Evolutionary conservation across 2,797 vertebrate species (phyloP), one percentile per base, ranked within the genome.

Genomic region (Amniataba percoides): DNA sequence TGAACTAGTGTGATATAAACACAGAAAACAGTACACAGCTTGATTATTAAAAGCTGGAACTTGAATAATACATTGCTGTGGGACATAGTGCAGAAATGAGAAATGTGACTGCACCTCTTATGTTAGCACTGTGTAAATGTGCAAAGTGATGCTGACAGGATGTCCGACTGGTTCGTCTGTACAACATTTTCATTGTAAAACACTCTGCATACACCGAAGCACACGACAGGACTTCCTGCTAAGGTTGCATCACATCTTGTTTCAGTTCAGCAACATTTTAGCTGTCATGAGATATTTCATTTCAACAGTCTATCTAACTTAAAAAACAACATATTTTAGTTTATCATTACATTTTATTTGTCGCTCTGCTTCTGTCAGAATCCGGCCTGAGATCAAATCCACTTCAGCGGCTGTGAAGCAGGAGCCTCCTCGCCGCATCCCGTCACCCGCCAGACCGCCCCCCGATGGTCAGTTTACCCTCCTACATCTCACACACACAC

Each of bases 401-500:
- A 46, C 84, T 18, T n/a, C 83, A 1, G 66, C 81, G 0, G n/a
- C 83, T 8, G 71, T 86, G 36, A 93, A 64, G 81, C 91, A 84
- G 77, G 88, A 93, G 14, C 46, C 87, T 27, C 67, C 77, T 27
- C 86, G 63, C 48, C 86, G 73, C 10, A 68, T 25, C 36, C 62
- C 83, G 0, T 78, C 94, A 0, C 91, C 93, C 18, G 3, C 13
- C 60, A 85, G 84, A 85, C 87, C 90, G 0, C 87, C 90, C 36
- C 77, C 92, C 39, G 91, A 93, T 48, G 93, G 95, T 96, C 48
- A 64, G 93, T 81, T 55, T 21, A 5, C 36, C 66, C 27, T 45
- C 45, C 31, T 13, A 7, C 40, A 0, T 62, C 43, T 19, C 43
- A 43, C 40, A 1, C 39, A n/a, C 40, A 27, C 27, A 31, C 27